Percentiles rank a stretch among this genome's conserved stretches.
These are phyloP conservation scores for Catamblyrhynchus diadema DNA, from an alignment of 2,797 vertebrate species.

Conservation along the genomic window DNA sequence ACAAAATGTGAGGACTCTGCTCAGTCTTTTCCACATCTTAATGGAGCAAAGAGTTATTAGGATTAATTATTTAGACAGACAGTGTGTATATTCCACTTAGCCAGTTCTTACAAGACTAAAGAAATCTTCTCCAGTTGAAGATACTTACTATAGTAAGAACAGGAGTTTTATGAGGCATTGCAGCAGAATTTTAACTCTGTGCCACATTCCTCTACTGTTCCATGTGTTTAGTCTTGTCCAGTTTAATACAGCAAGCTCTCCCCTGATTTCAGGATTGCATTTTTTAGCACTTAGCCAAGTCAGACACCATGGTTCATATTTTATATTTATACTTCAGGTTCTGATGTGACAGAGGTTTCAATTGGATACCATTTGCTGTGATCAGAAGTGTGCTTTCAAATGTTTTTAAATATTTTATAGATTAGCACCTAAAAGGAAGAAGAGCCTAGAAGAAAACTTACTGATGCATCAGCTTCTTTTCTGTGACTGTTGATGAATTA, in stretches of 20 bases:
- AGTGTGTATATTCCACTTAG: not conserved
- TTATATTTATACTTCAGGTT: not conserved
- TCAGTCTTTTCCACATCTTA: not conserved
- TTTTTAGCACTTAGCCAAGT: not conserved
- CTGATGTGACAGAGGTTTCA: not conserved
- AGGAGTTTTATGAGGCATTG: not conserved
- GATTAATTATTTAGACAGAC: slow-evolving; percentile 13
- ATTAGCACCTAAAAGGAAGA: not conserved
- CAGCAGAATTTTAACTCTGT: not conserved
- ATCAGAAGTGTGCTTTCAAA: slow-evolving; percentile 18
- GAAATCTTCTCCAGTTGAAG: not conserved
- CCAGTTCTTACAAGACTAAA: not conserved
- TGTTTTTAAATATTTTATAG: slow-evolving; percentile 42
- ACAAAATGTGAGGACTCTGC: not conserved
- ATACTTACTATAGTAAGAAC: not conserved
- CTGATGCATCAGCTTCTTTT: slow-evolving; percentile 2
- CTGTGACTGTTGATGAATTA: slow-evolving; percentile 20
- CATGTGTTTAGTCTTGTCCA: not conserved
- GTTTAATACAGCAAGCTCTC: not conserved
- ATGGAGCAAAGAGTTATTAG: not conserved
- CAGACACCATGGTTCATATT: not conserved
- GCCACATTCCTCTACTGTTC: not conserved
- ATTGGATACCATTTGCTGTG: not conserved
- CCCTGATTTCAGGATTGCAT: not conserved
- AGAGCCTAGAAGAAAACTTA: not conserved